phyloP scores from a whole-genome alignment of 1,140 invertebrate genomes.

The Andrena cerasifolii region DNA sequence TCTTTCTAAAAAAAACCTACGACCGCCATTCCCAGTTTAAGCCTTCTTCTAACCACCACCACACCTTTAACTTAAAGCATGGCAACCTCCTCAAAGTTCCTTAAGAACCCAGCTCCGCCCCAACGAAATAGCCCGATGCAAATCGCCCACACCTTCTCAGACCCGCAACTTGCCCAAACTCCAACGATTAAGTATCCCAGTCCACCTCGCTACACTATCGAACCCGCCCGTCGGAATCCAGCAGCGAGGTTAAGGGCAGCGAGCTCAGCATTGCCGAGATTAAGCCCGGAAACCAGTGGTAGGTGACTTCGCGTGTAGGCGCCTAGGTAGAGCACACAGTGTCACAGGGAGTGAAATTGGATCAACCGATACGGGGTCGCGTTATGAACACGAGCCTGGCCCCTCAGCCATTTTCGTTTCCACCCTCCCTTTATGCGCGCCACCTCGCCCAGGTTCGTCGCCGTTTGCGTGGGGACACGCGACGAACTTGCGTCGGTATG shows the following conservation, averaged over 20 bases:
- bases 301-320: constrained; percentile 53
- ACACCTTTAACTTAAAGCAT: too few species aligned
- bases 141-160: too few species aligned
- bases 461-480: constrained; percentile 27
- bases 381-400: constrained; percentile 67
- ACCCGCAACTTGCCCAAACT: neutral
- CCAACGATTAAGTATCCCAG: neutral
- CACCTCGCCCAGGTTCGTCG: constrained; percentile 23
- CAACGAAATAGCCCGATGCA: too few species aligned
- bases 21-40: too few species aligned
- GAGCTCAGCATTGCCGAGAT: constrained; percentile 4
- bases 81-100: too few species aligned
- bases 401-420: constrained; percentile 35
- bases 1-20: too few species aligned
- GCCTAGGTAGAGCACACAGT: constrained; percentile 48
- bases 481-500: constrained; percentile 22
- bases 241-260: neutral
- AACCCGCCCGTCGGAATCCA: neutral
- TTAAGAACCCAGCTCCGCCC: too few species aligned
- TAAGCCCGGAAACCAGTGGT: constrained; percentile 32
- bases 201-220: neutral
- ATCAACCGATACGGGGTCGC: constrained; percentile 72
- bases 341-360: constrained; percentile 71
- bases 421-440: constrained; percentile 21
- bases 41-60: too few species aligned